Conservation (phyloP, 2,797 vertebrate genomes). For the Tapera naevia region DNA sequence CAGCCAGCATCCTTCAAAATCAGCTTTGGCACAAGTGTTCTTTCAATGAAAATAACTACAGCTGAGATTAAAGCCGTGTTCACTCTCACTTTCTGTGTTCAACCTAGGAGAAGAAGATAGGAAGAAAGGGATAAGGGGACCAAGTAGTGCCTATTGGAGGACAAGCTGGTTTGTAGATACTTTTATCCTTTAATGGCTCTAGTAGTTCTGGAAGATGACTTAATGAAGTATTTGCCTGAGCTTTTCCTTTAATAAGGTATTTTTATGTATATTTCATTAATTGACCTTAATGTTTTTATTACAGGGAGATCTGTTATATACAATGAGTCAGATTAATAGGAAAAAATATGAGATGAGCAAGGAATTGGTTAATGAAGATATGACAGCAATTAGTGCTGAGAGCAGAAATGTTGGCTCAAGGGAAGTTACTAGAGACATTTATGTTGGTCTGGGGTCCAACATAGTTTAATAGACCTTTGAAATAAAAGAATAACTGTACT, state of each 20-base stretch:
- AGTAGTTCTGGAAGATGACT: not conserved
- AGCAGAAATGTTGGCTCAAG: not conserved
- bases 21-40: not conserved
- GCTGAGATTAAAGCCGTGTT: not conserved
- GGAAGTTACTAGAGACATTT: conserved; percentile 6
- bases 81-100: not conserved
- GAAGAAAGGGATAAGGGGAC: not conserved
- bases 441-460: not conserved
- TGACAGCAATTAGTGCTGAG: not conserved
- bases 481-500: not conserved
- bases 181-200: not conserved
- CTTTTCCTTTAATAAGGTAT: not conserved
- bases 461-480: not conserved
- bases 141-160: not conserved
- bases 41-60: not conserved
- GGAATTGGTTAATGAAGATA: not conserved
- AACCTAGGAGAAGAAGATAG: not conserved
- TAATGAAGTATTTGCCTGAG: not conserved
- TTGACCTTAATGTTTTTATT: not conserved
- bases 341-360: conserved; percentile 9
- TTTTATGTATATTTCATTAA: not conserved
- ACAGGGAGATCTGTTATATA: not conserved
- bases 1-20: not conserved
- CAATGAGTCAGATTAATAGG: conserved; percentile 7
- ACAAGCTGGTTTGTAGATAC: not conserved